phyloP scores from a whole-genome alignment of 2,888 invertebrate species.

The Scaptomyza tumidula region DNA sequence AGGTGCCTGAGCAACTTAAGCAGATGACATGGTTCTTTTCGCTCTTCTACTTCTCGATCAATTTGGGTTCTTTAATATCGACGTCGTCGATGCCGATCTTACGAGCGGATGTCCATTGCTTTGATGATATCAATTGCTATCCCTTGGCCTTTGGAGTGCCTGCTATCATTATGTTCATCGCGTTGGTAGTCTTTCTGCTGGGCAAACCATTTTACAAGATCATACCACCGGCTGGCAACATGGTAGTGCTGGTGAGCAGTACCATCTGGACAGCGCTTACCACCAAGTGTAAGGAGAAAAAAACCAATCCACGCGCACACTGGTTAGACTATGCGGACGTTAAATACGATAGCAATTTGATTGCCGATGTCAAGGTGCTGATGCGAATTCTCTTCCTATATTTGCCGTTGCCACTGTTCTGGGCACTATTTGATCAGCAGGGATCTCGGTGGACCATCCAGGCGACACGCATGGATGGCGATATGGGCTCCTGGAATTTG shows the following conservation, averaged over 20 bases:
- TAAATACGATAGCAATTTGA: constrained; percentile 88
- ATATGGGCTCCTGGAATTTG: constrained; percentile 89
- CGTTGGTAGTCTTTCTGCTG: too few species aligned
- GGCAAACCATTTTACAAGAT: too few species aligned
- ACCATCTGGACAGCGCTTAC: too few species aligned
- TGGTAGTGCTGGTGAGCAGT: too few species aligned
- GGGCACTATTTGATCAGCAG: constrained; percentile 97
- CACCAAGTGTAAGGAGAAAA: too few species aligned
- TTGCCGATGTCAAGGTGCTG: constrained; percentile 91
- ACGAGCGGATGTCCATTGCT: constrained; percentile 88
- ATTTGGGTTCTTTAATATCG: constrained; percentile 89
- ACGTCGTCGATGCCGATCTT: constrained; percentile 90
- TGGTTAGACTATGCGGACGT: constrained; percentile 95
- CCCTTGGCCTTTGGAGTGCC: constrained; percentile 91
- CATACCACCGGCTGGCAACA: too few species aligned
- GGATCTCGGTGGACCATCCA: constrained; percentile 97
- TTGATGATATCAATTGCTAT: constrained; percentile 88
- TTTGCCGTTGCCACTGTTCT: constrained; percentile 95
- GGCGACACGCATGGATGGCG: constrained; percentile 94
- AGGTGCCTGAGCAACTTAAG: constrained; percentile 87
- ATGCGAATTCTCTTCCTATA: constrained; percentile 91
- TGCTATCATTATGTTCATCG: constrained; percentile 85
- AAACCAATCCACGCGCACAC: constrained; percentile 87
- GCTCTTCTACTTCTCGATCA: constrained; percentile 89
- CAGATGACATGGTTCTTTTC: constrained; percentile 90